Base-by-base conservation (phyloP, 2,888 invertebrate species). In the Chaitophorus viminalis region DNA sequence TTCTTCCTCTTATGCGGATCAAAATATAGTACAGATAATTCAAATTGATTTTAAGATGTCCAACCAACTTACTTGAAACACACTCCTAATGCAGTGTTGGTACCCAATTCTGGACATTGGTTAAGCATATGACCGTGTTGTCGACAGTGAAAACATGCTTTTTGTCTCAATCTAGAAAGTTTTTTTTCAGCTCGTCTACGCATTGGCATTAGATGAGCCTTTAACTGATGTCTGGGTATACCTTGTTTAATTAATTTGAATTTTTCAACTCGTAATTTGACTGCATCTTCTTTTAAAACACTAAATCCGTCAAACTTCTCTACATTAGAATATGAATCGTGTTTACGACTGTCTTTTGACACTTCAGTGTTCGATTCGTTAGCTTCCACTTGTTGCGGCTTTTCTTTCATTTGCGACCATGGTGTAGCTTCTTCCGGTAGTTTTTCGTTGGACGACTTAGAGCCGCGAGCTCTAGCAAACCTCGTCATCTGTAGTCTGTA, bases 81-180 rank as follows among this genome's bases (percentile, higher is more conserved):
- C 0, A 87, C 74, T n/a, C 86, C 86, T 18, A 87, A 39, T 2
- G 79, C 86, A 2, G 92, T 91, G 18, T 90, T 90, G 88, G 92
- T 92, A 5, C 92, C 93, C 25, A 94, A 90, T 81, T 95, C 94
- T 0, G 97, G 96, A 92, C 97, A 97, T 89, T 96, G 95, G 0
- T 95, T 94, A 60, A 97, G 92, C 90, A 94, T 93, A 91, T 97
- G 97, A 0, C 97, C 97, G 14, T 94, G 93, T 91, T 95, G 93
- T 21, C 95, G 92, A 91, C 97, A 97, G 90, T 96, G 95, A 91
- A 95, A 97, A 91, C 97, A 97, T 2, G 90, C 76, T 78, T 94
- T 94, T 90, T 94, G 94, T 90, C 93, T 94, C 83, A 94, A 91
- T 75, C 95, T 92, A 0, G 95, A 92, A 60, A 95, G 91, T 0